Percentiles rank a stretch among this genome's conserved stretches.
Evolutionary conservation across 2,797 vertebrate genomes (phyloP).

Genomic region (Thaleichthys pacificus): DNA sequence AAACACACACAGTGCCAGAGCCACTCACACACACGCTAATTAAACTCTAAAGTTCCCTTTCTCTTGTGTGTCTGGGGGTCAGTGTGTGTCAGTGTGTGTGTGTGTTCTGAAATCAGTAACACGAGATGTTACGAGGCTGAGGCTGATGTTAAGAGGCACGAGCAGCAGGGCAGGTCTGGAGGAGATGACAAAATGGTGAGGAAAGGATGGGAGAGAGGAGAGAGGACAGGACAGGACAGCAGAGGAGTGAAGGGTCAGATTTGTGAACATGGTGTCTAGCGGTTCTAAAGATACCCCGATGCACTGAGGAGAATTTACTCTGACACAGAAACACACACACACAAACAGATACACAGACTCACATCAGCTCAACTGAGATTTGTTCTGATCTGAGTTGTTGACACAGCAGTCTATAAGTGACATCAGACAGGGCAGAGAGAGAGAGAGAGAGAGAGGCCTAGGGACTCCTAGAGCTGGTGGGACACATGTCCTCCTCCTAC

Average conservation of each 20-base stretch:
- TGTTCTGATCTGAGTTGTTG: slow-evolving; percentile 1
- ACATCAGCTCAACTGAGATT: not conserved
- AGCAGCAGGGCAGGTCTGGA: too few species aligned
- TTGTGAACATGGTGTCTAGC: not conserved
- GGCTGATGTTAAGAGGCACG: too few species aligned
- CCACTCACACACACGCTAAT: not conserved
- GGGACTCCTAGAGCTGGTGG: not conserved
- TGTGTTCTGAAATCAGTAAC: too few species aligned
- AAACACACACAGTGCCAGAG: not conserved
- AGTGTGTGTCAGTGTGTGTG: too few species aligned
- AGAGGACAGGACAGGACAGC: not conserved
- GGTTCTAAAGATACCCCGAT: not conserved
- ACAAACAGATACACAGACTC: not conserved
- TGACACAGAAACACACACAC: slow-evolving; percentile 2
- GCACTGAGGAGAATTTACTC: not conserved
- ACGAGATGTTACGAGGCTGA: too few species aligned
- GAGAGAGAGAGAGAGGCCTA: not conserved
- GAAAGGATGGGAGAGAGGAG: not conserved
- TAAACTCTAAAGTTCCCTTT: too few species aligned
- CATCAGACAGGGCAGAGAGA: slow-evolving; percentile 9
- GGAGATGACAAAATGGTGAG: too few species aligned
- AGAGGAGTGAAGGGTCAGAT: too few species aligned
- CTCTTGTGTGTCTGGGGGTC: too few species aligned
- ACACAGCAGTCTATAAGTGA: slow-evolving; percentile 14
- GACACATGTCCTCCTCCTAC: not conserved